Evolutionary conservation across 2,797 vertebrate genomes (phyloP), one percentile per base, ranked within the genome.

Genomic region (Microhierax caerulescens): DNA sequence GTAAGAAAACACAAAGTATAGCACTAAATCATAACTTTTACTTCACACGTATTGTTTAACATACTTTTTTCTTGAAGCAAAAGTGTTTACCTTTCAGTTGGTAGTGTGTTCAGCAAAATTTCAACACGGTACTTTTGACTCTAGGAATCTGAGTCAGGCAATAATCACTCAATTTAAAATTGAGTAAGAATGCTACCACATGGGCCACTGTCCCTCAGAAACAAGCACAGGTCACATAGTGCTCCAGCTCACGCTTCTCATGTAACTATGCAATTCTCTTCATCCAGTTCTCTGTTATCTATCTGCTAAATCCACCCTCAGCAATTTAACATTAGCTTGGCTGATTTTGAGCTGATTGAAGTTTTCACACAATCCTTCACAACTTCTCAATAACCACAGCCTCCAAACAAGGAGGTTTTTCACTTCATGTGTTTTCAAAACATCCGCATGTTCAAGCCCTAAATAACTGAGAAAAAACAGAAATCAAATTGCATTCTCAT

Each of bases 211-310:
- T 20, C 11, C 53, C 54, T 45, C 34, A 36, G 19, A 37, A 79
- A 43, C 10, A 39, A 9, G 10, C 5, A 45, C 24, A 36, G 32
- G 21, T 3, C 28, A 27, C 13, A n/a, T 4, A 0, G 11, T 2
- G 13, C 16, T 61, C 14, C 39, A 51, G 51, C 17, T 74, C 30
- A 18, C 4, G n/a, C 15, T 80, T 37, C 50, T 36, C 32, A 63
- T 1, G 1, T 8, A 32, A 22, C 7, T 8, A 24, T 24, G 34
- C 5, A 11, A 39, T 27, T 73, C 61, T 65, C 45, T 72, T 65
- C 18, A 37, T 21, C 11, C 23, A 41, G 13, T 21, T 53, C 21
- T 53, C 30, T 28, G 24, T 21, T n/a, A 56, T 2, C 32, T 61
- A 23, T 56, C 57, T 21, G 37, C 83, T 89, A 48, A 77, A 87